Conservation (phyloP, 2,113 vertebrate species). For the Fukomys damarensis region DNA sequence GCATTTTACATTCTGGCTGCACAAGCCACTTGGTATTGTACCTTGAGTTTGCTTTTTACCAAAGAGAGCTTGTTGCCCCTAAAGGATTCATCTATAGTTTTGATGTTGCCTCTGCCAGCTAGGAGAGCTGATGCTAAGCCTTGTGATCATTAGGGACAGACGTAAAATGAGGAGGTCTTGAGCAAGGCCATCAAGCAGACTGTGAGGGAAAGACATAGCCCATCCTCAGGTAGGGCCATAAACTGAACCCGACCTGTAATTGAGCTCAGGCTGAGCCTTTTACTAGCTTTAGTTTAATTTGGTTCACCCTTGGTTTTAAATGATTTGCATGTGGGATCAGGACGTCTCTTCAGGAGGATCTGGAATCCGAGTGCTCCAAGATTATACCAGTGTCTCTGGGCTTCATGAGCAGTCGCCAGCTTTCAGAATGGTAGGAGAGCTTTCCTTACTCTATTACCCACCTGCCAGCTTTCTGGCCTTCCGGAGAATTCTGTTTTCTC, state of each 20-base stretch:
- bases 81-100: background rate
- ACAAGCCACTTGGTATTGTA: background rate
- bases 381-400: background rate
- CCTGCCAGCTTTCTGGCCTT: background rate
- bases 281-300: background rate
- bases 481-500: background rate
- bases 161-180: background rate
- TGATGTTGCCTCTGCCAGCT: background rate
- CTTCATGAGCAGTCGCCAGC: background rate
- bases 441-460: background rate
- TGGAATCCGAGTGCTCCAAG: background rate
- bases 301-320: background rate
- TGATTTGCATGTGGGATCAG: background rate
- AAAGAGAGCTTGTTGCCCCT: background rate
- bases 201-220: background rate
- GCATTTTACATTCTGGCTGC: background rate
- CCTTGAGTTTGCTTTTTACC: background rate
- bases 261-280: background rate
- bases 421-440: background rate
- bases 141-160: background rate
- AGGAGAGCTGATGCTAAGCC: background rate
- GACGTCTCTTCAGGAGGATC: background rate
- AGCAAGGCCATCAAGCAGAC: background rate
- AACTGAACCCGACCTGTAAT: background rate
- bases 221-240: background rate